Evolutionary conservation across 2,888 invertebrate species (phyloP).

Genomic region (Chaitophorus viminalis): DNA sequence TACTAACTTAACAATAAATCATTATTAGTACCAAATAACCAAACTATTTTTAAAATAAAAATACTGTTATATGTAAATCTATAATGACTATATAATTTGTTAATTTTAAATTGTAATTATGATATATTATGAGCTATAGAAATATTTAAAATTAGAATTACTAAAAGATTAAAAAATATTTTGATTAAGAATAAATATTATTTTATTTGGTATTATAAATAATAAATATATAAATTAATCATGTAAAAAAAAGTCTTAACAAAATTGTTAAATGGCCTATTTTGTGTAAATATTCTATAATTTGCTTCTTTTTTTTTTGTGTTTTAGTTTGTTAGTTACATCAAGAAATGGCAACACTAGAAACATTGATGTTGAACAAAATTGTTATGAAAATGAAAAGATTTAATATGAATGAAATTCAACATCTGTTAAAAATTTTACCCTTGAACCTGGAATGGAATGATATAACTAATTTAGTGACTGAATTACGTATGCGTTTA

Average conservation of each 20-base stretch:
- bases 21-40: too few species aligned
- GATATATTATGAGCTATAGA: too few species aligned
- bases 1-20: too few species aligned
- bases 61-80: too few species aligned
- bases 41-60: too few species aligned
- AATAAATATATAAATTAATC: too few species aligned
- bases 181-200: too few species aligned
- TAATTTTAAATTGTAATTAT: too few species aligned
- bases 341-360: constrained; percentile 16
- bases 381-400: constrained; percentile 37
- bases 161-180: too few species aligned
- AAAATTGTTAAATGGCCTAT: not conserved
- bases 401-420: constrained; percentile 29
- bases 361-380: constrained; percentile 47
- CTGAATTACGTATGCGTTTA: constrained; percentile 25
- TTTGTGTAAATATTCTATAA: not conserved
- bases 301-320: not conserved
- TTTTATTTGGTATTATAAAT: too few species aligned
- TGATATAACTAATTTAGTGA: constrained; percentile 4
- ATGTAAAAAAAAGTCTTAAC: not conserved
- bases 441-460: constrained; percentile 43
- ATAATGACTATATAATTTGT: too few species aligned
- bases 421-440: constrained; percentile 40
- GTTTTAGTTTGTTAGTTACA: not conserved
- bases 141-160: too few species aligned